Evolutionary conservation across 2,888 invertebrate species (phyloP), one percentile per base, ranked within the genome.

Genomic region (Teleogryllus oceanicus): DNA sequence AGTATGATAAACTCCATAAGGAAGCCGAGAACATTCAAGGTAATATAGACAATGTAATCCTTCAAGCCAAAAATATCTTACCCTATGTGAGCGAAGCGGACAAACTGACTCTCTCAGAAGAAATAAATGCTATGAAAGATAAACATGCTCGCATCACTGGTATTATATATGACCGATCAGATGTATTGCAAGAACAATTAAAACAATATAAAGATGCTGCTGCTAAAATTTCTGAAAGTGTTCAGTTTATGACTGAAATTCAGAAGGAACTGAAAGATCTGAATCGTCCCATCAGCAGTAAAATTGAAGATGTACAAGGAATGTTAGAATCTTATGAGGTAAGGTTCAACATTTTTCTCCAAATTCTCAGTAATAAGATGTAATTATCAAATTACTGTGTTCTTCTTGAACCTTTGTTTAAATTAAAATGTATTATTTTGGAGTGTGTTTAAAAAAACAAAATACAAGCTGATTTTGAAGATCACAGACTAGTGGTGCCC

Each of bases 261-360:
- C 95, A 96, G 85, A 92, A 92, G 81, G 94, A 96, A 85, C 87
- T 97, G 20, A 93, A 94, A 83, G 93, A 94, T 81, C 88, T 97
- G 2, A 94, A 94, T 84, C 94, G 93, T 86, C 96, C 97, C 0
- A 92, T 97, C 74, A 97, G 97, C 16, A 93, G 93, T 79, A 93
- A 93, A 85, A 93, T 94, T 2, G 95, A 96, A 85, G 97, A 97
- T 86, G 96, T 97, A 0, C 94, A 96, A 85, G 92, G 93, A n/a
- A 90, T 96, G 83, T 89, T 95, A 49, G 90, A 90, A 74, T 91
- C 93, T 1, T 95, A 95, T 84, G 95, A 95, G 84, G 86, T 86
- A 80, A 78, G 79, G 76, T n/a, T n/a, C 24, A 11, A 21, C 5
- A 37, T 8, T 37, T 37, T 37, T 37, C 37, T 37, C 5, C 49